Conservation (phyloP, 2,113 vertebrate species). For the Trachemys scripta region DNA sequence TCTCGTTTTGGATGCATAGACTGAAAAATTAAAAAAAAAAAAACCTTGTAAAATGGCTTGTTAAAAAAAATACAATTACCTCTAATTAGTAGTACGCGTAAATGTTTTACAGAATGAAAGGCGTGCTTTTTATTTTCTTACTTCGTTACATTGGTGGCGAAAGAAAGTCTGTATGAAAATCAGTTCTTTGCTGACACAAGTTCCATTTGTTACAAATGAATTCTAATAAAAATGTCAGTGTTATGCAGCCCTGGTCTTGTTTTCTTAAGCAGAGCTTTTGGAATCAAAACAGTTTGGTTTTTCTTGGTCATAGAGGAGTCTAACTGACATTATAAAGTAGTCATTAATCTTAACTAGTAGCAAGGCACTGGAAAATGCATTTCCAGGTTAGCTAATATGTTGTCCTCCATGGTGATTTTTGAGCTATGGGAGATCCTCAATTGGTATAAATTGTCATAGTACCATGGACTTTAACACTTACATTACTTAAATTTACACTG, state of each 20-base stretch:
- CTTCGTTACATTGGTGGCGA: slow-evolving; percentile 99
- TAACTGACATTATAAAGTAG: slow-evolving; percentile 54
- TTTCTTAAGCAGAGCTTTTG: slow-evolving; percentile 79
- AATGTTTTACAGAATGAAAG: slow-evolving; percentile 99
- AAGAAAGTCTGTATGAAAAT: slow-evolving; percentile 99
- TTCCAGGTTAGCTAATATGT: slow-evolving; percentile 37
- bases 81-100: slow-evolving; percentile 99
- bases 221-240: slow-evolving; percentile 99
- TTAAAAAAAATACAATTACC: slow-evolving; percentile 99
- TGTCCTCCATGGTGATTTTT: slow-evolving; percentile 19
- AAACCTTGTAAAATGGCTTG: slow-evolving; percentile 94
- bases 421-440: background rate
- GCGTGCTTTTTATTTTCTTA: slow-evolving; percentile 99
- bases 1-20: slow-evolving; percentile 99
- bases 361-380: slow-evolving; percentile 51
- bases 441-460: background rate
- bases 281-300: slow-evolving; percentile 18
- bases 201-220: slow-evolving; percentile 99
- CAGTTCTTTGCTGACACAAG: slow-evolving; percentile 99
- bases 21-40: slow-evolving; percentile 93
- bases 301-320: slow-evolving; percentile 40
- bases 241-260: slow-evolving; percentile 92
- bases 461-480: slow-evolving; percentile 13
- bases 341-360: slow-evolving; percentile 66
- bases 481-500: background rate